phyloP scores from a whole-genome alignment of 92 coral and sea anemone species.

The Parazoanthus darwini region DNA sequence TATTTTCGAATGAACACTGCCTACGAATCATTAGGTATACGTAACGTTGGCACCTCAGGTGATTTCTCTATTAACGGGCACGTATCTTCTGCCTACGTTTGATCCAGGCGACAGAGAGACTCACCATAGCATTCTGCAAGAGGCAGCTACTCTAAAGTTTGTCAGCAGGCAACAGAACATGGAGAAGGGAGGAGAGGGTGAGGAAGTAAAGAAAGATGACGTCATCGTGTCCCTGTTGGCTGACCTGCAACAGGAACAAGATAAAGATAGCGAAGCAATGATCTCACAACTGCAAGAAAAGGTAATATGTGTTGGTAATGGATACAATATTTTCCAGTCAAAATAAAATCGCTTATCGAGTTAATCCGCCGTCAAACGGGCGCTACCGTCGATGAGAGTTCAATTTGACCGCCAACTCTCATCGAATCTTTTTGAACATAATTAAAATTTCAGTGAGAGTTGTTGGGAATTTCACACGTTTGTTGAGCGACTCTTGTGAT shows the following conservation, averaged over 20 bases:
- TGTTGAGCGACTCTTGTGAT: too few species aligned
- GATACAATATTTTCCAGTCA: not conserved
- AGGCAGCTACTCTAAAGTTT: conserved; percentile 87
- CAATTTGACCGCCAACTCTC: too few species aligned
- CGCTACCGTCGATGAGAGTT: too few species aligned
- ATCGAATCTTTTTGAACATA: too few species aligned
- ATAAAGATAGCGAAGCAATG: conserved; percentile 87
- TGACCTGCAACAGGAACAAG: conserved; percentile 97
- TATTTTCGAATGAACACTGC: not conserved
- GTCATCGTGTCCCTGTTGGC: conserved; percentile 89
- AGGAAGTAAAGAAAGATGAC: conserved; percentile 66
- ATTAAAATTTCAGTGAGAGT: too few species aligned
- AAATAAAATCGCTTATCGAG: not conserved
- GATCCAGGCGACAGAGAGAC: conserved; percentile 69
- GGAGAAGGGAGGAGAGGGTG: conserved; percentile 58
- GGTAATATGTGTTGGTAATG: conserved; percentile 38
- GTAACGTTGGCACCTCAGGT: too few species aligned
- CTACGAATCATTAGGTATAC: not conserved
- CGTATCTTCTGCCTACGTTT: not conserved
- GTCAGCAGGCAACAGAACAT: conserved; percentile 77
- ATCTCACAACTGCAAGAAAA: conserved; percentile 80
- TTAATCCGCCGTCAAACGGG: too few species aligned
- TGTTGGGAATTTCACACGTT: too few species aligned
- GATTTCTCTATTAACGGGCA: too few species aligned
- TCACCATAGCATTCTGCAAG: conserved; percentile 65